Base-by-base conservation (phyloP, 2,888 invertebrate genomes). In the Drosophila austrosaltans region DNA sequence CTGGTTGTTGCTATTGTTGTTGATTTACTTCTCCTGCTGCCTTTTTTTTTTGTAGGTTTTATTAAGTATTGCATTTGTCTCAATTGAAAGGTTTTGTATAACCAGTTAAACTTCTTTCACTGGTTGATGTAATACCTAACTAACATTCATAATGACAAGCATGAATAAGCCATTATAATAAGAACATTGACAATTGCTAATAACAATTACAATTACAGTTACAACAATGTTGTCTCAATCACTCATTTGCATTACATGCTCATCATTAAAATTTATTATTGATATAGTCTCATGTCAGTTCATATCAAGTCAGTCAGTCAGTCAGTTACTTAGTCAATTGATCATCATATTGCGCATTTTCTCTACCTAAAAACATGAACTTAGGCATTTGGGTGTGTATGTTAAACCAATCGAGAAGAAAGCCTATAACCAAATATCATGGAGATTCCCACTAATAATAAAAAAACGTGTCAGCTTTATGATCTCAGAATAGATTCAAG, bases 161-260 rank as follows among this genome's bases (percentile, higher is more conserved):
- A 8, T 78, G 70, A 64, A 64, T 67, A 78, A 74, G 74, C 82
- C 71, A 80, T 74, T 64, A 62, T 74, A 84, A 87, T 84, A 67
- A 70, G 63, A 70, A 58, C 53, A 60, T 48, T 66, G n/a, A 53
- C 42, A 32, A 40, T 32, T 16, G 1, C 22, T 56, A 56, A 57
- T 42, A 16, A 56, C 58, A 67, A 71, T 60, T 69, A 44, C 61
- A 68, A 53, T 62, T 63, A 72, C 58, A 48, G 48, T 60, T 48
- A 70, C 48, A 72, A 62, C 72, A 76, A 57, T 44, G 72, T 53
- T 53, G 72, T 67, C 66, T 70, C 58, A 68, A 67, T 16, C 76
- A 75, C 80, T 80, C 82, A 87, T 87, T 82, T 79, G 72, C 82
- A 85, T 82, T 81, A 72, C 87, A 76, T 79, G 82, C 67, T 72